Conservation (phyloP, 2,113 vertebrate genomes). For the Laticauda laticaudata region DNA sequence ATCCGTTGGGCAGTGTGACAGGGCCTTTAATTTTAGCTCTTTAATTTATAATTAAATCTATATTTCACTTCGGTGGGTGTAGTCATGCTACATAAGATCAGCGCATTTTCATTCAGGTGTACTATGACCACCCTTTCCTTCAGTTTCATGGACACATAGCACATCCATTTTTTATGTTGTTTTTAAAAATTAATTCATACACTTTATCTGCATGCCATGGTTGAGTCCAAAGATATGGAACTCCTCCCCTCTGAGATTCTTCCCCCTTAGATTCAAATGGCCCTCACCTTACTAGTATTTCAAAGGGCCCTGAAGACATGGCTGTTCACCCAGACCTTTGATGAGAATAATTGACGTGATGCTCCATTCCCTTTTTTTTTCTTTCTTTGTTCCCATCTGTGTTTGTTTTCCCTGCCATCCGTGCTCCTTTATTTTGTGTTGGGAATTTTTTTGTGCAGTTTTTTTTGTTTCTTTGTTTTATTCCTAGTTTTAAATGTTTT, state of each 20-base stretch:
- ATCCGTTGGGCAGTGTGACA: too few species aligned
- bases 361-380: neutral
- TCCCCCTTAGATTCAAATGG: neutral
- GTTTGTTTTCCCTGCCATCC: neutral
- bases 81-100: neutral
- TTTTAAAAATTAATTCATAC: neutral
- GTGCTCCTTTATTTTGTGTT: neutral
- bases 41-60: neutral
- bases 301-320: neutral
- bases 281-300: neutral
- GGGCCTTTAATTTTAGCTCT: neutral
- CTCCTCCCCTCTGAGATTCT: neutral
- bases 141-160: neutral
- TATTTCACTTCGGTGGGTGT: neutral
- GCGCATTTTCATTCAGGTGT: neutral
- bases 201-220: neutral
- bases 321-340: neutral
- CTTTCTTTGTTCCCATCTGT: neutral
- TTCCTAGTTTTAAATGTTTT: neutral
- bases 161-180: neutral
- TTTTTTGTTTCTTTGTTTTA: neutral
- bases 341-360: neutral
- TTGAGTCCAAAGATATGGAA: neutral
- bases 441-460: neutral
- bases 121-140: neutral